Evolutionary conservation across 2,113 vertebrate genomes (phyloP).

Genomic region (Bubo bubo): DNA sequence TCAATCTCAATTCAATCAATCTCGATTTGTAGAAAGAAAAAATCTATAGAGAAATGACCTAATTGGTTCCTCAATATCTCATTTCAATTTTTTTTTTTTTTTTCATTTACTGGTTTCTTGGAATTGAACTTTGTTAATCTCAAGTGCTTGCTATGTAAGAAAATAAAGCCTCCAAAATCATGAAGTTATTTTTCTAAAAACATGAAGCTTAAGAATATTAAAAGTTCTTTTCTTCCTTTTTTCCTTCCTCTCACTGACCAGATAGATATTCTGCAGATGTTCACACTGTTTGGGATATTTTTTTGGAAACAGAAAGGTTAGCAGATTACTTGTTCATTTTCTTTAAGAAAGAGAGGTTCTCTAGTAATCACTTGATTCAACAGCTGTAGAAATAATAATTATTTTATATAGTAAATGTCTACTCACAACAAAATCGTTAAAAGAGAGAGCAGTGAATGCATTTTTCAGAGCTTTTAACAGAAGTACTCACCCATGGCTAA

Average conservation of each 20-base stretch:
- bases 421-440: background rate
- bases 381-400: background rate
- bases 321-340: background rate
- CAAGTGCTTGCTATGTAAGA: background rate
- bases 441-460: background rate
- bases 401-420: background rate
- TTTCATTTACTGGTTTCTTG: slow-evolving; percentile 4
- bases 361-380: background rate
- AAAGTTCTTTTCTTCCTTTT: background rate
- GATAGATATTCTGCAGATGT: background rate
- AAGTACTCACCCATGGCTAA: background rate
- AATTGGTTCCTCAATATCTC: slow-evolving; percentile 36
- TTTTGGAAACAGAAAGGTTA: background rate
- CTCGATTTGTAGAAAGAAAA: slow-evolving; percentile 12
- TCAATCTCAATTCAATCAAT: slow-evolving; percentile 35
- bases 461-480: background rate
- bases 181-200: background rate
- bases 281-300: background rate
- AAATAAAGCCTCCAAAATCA: background rate
- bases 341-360: background rate
- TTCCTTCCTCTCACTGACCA: background rate
- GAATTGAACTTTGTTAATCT: background rate
- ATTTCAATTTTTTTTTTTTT: background rate
- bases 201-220: background rate
- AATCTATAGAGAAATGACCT: background rate